Evolutionary conservation across 2,797 vertebrate genomes (phyloP).

Genomic region (Hephaestus fuliginosus): DNA sequence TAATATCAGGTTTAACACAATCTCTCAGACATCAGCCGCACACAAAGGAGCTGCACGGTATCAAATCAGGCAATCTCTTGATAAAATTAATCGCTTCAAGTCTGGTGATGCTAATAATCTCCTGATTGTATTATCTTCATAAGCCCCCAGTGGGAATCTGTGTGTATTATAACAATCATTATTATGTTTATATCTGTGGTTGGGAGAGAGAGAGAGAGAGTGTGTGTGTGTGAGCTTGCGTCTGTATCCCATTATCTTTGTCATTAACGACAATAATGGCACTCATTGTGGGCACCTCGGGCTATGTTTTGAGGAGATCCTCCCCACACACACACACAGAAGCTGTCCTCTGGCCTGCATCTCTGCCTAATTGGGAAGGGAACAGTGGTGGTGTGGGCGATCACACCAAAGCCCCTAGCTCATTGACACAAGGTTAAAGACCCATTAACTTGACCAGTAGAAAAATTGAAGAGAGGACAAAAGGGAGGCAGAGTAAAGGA

Average conservation of each 20-base stretch:
- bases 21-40: conserved; percentile 51
- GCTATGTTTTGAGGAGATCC: conserved; percentile 69
- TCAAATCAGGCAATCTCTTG: conserved; percentile 72
- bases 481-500: conserved; percentile 32
- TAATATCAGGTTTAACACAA: conserved; percentile 49
- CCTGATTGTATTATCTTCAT: conserved; percentile 67
- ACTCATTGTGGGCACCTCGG: conserved; percentile 63
- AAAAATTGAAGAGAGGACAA: conserved; percentile 64
- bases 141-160: conserved; percentile 53
- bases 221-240: conserved; percentile 11
- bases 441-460: conserved; percentile 79
- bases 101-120: conserved; percentile 72
- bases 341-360: conserved; percentile 53
- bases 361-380: conserved; percentile 76
- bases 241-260: conserved; percentile 77
- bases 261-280: conserved; percentile 77
- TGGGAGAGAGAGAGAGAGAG: conserved; percentile 9
- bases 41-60: conserved; percentile 41
- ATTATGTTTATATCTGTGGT: conserved; percentile 62
- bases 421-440: conserved; percentile 84
- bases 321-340: conserved; percentile 25
- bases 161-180: conserved; percentile 54
- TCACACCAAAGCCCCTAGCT: conserved; percentile 71
- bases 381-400: conserved; percentile 69
- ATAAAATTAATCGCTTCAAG: conserved; percentile 69